These are phyloP conservation scores for Oligia latruncula DNA, from an alignment of 2,888 invertebrate genomes.

Conservation along the genomic window DNA sequence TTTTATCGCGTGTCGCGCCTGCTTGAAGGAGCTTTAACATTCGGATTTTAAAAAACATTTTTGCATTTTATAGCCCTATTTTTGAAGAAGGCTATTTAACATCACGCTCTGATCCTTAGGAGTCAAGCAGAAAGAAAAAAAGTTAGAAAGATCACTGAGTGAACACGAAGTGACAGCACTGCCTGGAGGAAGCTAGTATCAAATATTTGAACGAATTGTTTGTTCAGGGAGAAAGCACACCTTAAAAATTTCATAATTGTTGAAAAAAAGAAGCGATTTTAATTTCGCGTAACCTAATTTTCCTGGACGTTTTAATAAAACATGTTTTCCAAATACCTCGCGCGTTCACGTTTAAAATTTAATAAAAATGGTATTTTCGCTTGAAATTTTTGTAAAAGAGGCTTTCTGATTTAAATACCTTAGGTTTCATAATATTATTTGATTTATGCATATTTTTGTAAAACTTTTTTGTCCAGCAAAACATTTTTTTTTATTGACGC, in stretches of 20 bases:
- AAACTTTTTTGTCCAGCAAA: no score
- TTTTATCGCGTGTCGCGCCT: no score
- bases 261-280: background rate
- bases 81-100: no score
- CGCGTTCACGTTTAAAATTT: constrained; percentile 10
- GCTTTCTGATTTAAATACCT: background rate
- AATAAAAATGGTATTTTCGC: background rate
- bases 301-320: constrained; percentile 23
- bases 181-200: no score
- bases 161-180: no score
- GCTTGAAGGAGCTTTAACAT: no score
- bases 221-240: background rate
- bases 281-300: constrained; percentile 21
- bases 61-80: no score
- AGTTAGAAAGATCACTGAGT: no score
- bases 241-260: no score
- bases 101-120: no score
- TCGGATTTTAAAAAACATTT: no score
- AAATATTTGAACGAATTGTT: background rate
- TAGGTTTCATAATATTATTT: background rate
- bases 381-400: background rate
- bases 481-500: background rate
- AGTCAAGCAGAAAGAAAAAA: no score
- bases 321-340: background rate
- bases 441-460: background rate